Conservation (phyloP, 2,113 vertebrate genomes). For the Corythaixoides concolor region DNA sequence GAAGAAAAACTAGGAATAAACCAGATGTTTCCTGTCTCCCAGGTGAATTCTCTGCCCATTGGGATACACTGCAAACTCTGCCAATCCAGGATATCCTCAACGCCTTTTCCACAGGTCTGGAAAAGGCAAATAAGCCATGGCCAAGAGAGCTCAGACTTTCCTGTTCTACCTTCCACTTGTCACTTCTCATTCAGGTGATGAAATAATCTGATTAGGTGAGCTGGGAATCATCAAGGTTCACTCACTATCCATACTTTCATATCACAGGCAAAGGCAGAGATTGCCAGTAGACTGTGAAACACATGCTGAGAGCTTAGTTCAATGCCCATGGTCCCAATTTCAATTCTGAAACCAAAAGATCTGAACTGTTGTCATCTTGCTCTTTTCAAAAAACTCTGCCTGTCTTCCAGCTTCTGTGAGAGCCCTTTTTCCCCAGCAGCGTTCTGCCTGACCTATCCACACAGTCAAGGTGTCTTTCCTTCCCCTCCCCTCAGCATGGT, state of each 20-base stretch:
- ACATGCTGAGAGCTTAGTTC: neutral
- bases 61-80: neutral
- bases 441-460: neutral
- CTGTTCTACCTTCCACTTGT: neutral
- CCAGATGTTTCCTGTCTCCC: neutral
- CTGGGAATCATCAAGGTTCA: constrained; percentile 4
- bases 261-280: neutral
- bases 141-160: neutral
- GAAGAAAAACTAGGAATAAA: neutral
- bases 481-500: neutral
- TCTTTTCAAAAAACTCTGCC: neutral
- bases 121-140: neutral
- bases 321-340: neutral
- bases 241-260: neutral
- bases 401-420: neutral
- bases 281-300: neutral
- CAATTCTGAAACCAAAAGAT: constrained; percentile 37
- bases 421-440: neutral
- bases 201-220: constrained; percentile 38
- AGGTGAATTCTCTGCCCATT: neutral
- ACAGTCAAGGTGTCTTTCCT: neutral
- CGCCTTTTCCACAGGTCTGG: neutral
- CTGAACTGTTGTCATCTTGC: neutral
- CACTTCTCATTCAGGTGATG: constrained; percentile 13
- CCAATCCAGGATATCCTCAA: neutral